Percentiles rank a stretch among this genome's conserved stretches.
Conservation (phyloP, 2,797 vertebrate genomes). For the Rachycentron canadum region DNA sequence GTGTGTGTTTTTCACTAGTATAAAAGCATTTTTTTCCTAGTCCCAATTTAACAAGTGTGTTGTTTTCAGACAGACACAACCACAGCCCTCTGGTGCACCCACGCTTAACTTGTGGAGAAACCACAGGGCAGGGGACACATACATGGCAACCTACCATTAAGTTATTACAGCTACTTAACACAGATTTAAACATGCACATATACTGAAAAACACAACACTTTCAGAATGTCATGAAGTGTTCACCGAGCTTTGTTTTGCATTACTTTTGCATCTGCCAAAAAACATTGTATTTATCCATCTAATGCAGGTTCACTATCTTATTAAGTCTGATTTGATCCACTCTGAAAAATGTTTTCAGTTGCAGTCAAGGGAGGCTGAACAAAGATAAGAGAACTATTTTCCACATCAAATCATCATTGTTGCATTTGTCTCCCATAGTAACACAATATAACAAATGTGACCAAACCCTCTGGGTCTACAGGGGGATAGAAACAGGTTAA, state of each 20-base stretch:
- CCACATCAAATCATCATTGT: background rate
- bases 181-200: conserved; percentile 47
- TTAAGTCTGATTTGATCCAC: background rate
- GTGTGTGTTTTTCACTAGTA: conserved; percentile 50
- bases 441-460: background rate
- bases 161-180: conserved; percentile 68
- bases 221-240: conserved; percentile 33
- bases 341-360: background rate
- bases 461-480: background rate
- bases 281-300: background rate
- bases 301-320: conserved; percentile 15
- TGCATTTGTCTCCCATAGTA: background rate
- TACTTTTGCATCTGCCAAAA: background rate
- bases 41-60: conserved; percentile 81
- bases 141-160: conserved; percentile 66
- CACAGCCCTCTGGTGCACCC: conserved; percentile 77
- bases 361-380: background rate
- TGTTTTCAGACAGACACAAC: conserved; percentile 82
- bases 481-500: background rate
- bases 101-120: conserved; percentile 71
- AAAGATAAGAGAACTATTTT: conserved; percentile 8
- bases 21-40: conserved; percentile 67
- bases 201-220: conserved; percentile 47
- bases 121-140: conserved; percentile 65
- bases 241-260: conserved; percentile 5